phyloP scores from a whole-genome alignment of 1,140 invertebrate species.

The Caenorhabditis tropicalis region DNA sequence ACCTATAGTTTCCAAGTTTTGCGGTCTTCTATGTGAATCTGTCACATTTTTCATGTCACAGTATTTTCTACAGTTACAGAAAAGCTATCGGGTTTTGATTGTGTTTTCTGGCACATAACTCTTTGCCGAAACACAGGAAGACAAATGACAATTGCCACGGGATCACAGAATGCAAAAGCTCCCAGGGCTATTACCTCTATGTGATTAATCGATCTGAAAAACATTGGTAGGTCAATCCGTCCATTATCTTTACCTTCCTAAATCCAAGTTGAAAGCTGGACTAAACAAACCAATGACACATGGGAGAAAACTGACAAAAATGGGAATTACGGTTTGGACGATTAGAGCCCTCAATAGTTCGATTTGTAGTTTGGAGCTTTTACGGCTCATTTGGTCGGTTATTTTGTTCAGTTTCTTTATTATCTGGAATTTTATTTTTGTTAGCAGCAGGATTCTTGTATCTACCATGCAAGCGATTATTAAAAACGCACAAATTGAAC shows the following conservation, averaged over 20 bases:
- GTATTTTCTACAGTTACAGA: too few relatives aligned
- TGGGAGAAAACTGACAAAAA: neutral
- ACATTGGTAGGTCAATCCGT: neutral
- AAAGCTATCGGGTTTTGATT: too few relatives aligned
- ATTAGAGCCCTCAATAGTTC: neutral
- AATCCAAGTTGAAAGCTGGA: neutral
- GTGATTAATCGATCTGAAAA: neutral
- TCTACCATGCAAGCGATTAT: neutral
- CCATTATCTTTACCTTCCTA: neutral
- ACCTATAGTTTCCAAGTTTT: too few relatives aligned
- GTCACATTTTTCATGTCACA: too few relatives aligned
- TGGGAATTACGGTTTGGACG: neutral
- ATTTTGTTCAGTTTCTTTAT: neutral
- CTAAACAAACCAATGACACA: neutral
- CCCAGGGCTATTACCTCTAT: neutral
- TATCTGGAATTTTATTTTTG: neutral
- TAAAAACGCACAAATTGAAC: neutral
- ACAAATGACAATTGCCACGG: neutral
- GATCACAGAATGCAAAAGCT: neutral
- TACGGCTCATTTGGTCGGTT: neutral
- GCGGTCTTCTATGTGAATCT: too few relatives aligned
- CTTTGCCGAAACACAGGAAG: neutral
- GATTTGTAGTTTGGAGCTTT: neutral
- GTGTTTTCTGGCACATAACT: neutral
- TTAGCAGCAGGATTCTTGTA: too few relatives aligned